These are phyloP conservation scores for Scortum barcoo DNA, from an alignment of 2,113 vertebrate species.

Conservation along the genomic window DNA sequence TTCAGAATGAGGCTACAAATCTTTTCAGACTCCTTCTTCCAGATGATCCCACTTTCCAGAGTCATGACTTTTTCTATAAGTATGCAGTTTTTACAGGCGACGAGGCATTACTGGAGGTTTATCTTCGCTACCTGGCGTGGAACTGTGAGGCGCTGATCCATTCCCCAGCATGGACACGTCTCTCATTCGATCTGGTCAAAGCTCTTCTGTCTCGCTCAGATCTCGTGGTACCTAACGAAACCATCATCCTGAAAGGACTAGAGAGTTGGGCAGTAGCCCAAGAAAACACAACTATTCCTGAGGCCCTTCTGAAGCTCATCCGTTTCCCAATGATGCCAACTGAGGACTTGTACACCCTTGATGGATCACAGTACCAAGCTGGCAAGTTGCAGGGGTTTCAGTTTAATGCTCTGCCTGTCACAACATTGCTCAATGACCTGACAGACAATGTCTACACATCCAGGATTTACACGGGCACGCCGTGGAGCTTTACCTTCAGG, in stretches of 20 bases:
- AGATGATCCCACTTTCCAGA: slow-evolving; percentile 61
- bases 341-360: slow-evolving; percentile 69
- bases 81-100: slow-evolving; percentile 42
- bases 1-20: slow-evolving; percentile 55
- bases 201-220: slow-evolving; percentile 72
- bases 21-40: slow-evolving; percentile 72
- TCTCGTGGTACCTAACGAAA: slow-evolving; percentile 72
- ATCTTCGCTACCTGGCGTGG: slow-evolving; percentile 73
- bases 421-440: slow-evolving; percentile 48
- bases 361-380: slow-evolving; percentile 31
- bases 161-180: slow-evolving; percentile 48
- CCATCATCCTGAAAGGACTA: slow-evolving; percentile 68
- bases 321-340: slow-evolving; percentile 80
- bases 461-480: slow-evolving; percentile 71
- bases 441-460: slow-evolving; percentile 50
- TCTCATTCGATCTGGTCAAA: slow-evolving; percentile 35
- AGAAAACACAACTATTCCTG: not conserved
- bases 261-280: slow-evolving; percentile 63
- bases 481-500: slow-evolving; percentile 72
- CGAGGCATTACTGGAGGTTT: slow-evolving; percentile 61
- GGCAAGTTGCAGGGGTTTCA: slow-evolving; percentile 74
- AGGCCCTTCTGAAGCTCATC: slow-evolving; percentile 56
- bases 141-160: slow-evolving; percentile 62
- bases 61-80: slow-evolving; percentile 66
- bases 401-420: slow-evolving; percentile 74